Base-by-base conservation (phyloP, 2,888 invertebrate genomes). In the Chrysolina americana region DNA sequence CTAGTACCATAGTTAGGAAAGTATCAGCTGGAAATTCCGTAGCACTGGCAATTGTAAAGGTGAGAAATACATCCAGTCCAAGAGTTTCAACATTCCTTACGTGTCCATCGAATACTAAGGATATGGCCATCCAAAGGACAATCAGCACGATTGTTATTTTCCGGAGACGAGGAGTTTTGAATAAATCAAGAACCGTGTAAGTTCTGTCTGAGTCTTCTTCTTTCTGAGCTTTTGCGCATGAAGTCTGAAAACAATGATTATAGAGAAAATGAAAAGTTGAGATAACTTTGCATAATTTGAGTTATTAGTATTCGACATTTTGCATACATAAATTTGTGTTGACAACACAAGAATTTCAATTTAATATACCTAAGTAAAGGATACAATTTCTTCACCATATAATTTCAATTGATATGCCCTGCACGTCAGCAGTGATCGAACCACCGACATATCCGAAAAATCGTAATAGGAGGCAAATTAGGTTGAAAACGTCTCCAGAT, bases 81-180 rank as follows among this genome's bases (percentile, higher is more conserved):
- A 96, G 88, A 11, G 95, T 94, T 0, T 95, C 94, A 0, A 96
- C 96, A 85, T 96, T 96, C 83, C 96, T 90, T 17, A 96, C 96
- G 85, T 97, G 96, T 0, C 96, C 96, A 83, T 96, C 96, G 86
- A 96, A 96, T 0, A 95, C 95, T 83, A 96, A 85, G 0, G 96
- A 95, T 72, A 96, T 94, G n/a, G 94, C 92, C 94, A 96, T 95
- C 96, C 96, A 96, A 80, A 96, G 94, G 2, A 95, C 81, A 79
- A 95, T 95, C 23, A 96, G 90, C 0, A 96, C 89, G 65, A 96
- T 88, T 0, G 96, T 94, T 76, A 94, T 94, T 76, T 91, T 92
- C 6, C 96, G 89, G 15, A 97, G 87, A 0, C 95, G 90, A 0
- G 96, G 95, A 0, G 94, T 95, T 82, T 89, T 93, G 87, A 96